A percentile compares a stretch with the other conserved stretches of the same genome.
phyloP scores from a whole-genome alignment of 2,888 invertebrate species.

The Drosophila longiperda region DNA sequence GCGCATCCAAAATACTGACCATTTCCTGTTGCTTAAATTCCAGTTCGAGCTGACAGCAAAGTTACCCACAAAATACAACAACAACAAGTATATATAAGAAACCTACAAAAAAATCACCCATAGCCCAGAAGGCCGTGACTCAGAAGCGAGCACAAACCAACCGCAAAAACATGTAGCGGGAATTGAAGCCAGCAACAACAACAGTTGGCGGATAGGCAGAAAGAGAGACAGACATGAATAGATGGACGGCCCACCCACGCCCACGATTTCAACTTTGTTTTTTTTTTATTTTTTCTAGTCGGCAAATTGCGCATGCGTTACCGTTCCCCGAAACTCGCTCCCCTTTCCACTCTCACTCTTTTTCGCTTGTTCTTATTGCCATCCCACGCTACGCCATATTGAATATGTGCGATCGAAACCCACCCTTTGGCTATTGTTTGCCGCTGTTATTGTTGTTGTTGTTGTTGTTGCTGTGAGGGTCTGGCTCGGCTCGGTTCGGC shows the following conservation, averaged over 20 bases:
- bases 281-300: slow-evolving; percentile 13
- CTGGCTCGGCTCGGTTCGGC: slow-evolving; percentile 18
- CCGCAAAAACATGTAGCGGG: slow-evolving; percentile 51
- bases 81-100: slow-evolving; percentile 3
- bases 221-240: slow-evolving; percentile 13
- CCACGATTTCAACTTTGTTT: slow-evolving; percentile 43
- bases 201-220: neutral
- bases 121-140: slow-evolving; percentile 55
- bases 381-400: slow-evolving; percentile 62
- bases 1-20: slow-evolving; percentile 31
- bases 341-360: neutral
- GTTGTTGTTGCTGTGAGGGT: slow-evolving; percentile 34
- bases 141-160: slow-evolving; percentile 40
- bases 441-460: neutral
- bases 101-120: slow-evolving; percentile 15
- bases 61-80: slow-evolving; percentile 31
- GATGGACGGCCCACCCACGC: slow-evolving; percentile 64
- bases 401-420: slow-evolving; percentile 43
- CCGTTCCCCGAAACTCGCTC: slow-evolving; percentile 31
- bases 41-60: slow-evolving; percentile 37
- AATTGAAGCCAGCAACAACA: slow-evolving; percentile 35
- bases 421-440: slow-evolving; percentile 39
- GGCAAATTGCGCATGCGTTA: slow-evolving; percentile 72
- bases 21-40: slow-evolving; percentile 69
- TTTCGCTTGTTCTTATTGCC: neutral